These are phyloP conservation scores for Ephestia elutella DNA, from an alignment of 1,140 invertebrate species.

Conservation along the genomic window DNA sequence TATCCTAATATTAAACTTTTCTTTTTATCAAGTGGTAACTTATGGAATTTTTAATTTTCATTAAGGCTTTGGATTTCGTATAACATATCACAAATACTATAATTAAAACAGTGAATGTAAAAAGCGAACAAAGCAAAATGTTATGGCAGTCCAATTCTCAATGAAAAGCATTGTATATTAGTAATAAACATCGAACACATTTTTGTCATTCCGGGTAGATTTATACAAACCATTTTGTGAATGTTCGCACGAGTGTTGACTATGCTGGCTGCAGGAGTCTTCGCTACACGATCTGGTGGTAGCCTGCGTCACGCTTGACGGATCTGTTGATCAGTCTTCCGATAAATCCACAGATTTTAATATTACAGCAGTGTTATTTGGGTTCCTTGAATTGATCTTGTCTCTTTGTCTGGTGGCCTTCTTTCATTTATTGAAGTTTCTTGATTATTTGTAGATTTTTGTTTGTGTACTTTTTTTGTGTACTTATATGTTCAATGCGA, in stretches of 20 bases:
- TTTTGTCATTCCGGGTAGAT: not conserved
- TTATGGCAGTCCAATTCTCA: not conserved
- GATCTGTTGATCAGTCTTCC: slow-evolving; percentile 43
- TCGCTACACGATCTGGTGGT: slow-evolving; percentile 51
- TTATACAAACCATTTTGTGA: slow-evolving; percentile 55
- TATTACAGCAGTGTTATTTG: not conserved
- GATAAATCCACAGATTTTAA: slow-evolving; percentile 21
- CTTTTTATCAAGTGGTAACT: too few species aligned
- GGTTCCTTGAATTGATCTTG: not conserved
- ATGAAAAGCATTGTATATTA: not conserved
- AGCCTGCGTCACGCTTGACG: slow-evolving; percentile 39
- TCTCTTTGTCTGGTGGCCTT: not conserved
- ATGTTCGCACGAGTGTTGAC: slow-evolving; percentile 52
- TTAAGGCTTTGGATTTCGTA: too few species aligned
- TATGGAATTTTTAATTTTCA: too few species aligned
- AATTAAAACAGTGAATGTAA: too few species aligned
- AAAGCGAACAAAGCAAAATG: not conserved
- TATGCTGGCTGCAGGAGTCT: slow-evolving; percentile 49
- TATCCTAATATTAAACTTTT: too few species aligned
- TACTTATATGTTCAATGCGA: too few species aligned
- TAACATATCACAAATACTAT: too few species aligned
- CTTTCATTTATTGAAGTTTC: too few species aligned
- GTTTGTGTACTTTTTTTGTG: too few species aligned
- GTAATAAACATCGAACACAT: slow-evolving; percentile 1
- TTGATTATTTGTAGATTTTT: too few species aligned